These are phyloP conservation scores for Conus canariensis DNA, from an alignment of 2,888 invertebrate species.

Conservation along the genomic window DNA sequence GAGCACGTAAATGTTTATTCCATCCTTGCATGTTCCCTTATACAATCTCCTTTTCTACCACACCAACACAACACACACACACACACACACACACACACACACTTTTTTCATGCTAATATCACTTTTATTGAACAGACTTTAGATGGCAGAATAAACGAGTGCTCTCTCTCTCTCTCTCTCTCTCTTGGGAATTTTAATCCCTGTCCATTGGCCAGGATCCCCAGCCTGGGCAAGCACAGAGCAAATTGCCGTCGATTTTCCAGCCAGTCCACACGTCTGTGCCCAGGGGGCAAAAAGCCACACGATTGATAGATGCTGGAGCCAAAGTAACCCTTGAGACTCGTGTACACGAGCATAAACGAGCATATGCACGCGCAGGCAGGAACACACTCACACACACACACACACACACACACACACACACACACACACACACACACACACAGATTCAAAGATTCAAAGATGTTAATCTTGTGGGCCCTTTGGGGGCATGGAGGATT, in stretches of 20 bases:
- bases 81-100: too few relatives aligned
- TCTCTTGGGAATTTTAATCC: background rate
- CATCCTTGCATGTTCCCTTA: background rate
- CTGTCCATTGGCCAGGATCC: too few relatives aligned
- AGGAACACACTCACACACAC: background rate
- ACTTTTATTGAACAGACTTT: too few relatives aligned
- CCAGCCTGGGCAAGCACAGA: too few relatives aligned
- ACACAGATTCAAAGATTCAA: too few relatives aligned
- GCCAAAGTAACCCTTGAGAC: background rate
- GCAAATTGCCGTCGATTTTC: background rate
- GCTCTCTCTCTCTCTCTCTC: background rate
- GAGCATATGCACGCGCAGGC: background rate
- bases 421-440: too few relatives aligned
- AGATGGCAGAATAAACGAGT: too few relatives aligned
- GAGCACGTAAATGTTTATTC: background rate
- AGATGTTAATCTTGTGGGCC: too few relatives aligned
- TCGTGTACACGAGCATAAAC: background rate
- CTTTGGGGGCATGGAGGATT: too few relatives aligned
- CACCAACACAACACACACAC: too few relatives aligned
- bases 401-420: too few relatives aligned
- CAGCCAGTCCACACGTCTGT: background rate
- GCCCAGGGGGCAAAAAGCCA: background rate
- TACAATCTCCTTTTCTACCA: background rate
- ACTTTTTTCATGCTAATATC: too few relatives aligned
- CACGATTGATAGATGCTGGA: background rate